Conservation (phyloP, 2,113 vertebrate genomes). For the Ploceus nigricollis region DNA sequence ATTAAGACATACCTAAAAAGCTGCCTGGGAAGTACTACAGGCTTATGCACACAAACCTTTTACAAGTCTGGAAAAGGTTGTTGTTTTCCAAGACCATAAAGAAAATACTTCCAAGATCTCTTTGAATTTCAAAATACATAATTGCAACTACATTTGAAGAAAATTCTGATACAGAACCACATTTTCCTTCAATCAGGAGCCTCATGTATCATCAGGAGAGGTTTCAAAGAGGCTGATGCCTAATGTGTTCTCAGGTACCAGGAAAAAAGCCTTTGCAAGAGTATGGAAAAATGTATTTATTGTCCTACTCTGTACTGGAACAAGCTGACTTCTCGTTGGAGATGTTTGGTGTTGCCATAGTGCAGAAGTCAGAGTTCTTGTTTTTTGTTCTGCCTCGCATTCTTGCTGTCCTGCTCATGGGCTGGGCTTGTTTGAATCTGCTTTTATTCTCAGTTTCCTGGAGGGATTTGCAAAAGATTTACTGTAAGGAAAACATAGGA, state of each 20-base stretch:
- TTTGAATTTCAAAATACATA: background rate
- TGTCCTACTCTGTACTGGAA: background rate
- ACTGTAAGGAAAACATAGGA: background rate
- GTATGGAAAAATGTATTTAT: background rate
- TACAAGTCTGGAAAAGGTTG: background rate
- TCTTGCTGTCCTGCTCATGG: background rate
- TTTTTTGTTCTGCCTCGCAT: slow-evolving; percentile 5
- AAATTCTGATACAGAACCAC: accelerated
- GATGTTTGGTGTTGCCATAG: background rate
- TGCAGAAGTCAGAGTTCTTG: slow-evolving; percentile 29
- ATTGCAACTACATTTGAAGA: background rate
- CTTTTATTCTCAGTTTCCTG: slow-evolving; percentile 9
- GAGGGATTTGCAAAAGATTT: background rate
- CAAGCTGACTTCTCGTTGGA: background rate
- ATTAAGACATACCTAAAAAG: background rate
- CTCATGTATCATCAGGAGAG: background rate
- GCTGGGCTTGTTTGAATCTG: background rate
- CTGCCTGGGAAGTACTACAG: background rate
- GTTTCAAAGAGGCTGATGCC: background rate
- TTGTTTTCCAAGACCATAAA: background rate
- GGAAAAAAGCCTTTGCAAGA: background rate
- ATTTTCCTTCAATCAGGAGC: background rate
- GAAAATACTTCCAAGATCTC: background rate
- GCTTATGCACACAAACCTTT: background rate
- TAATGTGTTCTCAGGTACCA: background rate